Conservation (phyloP, 2,797 vertebrate species). For the Protonibea diacanthus region DNA sequence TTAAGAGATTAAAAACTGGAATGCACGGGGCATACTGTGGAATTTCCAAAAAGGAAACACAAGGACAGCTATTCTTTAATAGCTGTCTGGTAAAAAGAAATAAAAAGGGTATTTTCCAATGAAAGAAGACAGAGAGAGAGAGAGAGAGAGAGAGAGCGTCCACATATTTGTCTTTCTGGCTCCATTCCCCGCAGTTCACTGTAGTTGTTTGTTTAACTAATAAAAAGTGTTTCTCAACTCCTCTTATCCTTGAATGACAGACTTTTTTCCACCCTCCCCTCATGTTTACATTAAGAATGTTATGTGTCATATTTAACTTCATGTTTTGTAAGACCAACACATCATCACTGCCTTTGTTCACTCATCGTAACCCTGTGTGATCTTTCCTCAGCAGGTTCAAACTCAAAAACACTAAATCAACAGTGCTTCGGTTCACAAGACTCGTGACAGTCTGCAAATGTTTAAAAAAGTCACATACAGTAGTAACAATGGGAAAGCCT, state of each 20-base stretch:
- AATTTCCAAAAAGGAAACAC: constrained; percentile 1
- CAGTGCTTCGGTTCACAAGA: neutral
- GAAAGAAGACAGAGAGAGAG: neutral
- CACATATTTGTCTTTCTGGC: constrained; percentile 10
- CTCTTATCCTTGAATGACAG: neutral
- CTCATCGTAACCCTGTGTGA: neutral
- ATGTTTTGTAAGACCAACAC: neutral
- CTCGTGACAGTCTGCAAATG: neutral
- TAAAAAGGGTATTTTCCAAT: constrained; percentile 12
- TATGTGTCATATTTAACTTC: constrained; percentile 25
- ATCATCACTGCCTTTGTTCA: neutral
- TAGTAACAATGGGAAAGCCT: neutral
- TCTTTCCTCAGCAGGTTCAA: neutral
- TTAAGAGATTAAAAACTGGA: neutral
- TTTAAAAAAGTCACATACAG: neutral
- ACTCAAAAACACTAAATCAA: constrained; percentile 16
- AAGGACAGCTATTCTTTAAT: neutral
- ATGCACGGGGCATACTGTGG: neutral
- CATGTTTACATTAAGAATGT: neutral
- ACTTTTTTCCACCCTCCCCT: neutral
- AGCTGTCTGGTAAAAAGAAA: neutral
- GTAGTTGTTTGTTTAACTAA: constrained; percentile 12
- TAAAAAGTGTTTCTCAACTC: neutral
- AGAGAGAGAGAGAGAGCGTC: neutral
- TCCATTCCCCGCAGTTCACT: neutral